Conservation (phyloP, 2,797 vertebrate species). For the Gymnoscopelus microlampas region DNA sequence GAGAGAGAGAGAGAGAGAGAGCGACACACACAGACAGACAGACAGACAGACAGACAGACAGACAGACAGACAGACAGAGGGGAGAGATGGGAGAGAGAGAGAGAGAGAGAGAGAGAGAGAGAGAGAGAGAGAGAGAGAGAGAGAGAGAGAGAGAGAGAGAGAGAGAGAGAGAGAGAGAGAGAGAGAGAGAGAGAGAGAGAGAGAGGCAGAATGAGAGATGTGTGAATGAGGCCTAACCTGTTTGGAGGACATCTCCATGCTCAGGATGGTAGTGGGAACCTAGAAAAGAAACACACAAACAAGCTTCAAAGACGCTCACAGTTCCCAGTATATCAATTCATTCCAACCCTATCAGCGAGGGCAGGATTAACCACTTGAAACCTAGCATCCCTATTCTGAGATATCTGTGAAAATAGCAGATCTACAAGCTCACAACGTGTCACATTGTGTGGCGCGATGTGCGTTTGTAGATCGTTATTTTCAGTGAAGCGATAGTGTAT, state of each 20-base stretch:
- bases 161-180: background rate
- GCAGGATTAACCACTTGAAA: no score
- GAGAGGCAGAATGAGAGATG: background rate
- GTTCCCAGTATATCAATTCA: no score
- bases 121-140: background rate
- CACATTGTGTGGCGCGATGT: no score
- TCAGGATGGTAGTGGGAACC: conserved; percentile 87
- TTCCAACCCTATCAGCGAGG: no score
- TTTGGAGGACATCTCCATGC: conserved; percentile 93
- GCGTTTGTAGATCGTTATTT: no score
- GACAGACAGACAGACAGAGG: background rate
- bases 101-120: background rate
- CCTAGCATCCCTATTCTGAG: no score
- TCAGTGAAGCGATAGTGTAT: no score
- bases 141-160: conserved; percentile 6
- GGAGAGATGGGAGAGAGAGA: background rate
- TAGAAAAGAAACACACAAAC: conserved; percentile 71
- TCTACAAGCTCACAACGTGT: no score
- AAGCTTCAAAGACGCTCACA: background rate
- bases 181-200: background rate
- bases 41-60: background rate
- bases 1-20: background rate
- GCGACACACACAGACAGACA: no score
- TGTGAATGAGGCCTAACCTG: conserved; percentile 83
- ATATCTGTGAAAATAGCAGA: no score